phyloP scores from a whole-genome alignment of 1,140 invertebrate genomes.

The Radopholus similis region DNA sequence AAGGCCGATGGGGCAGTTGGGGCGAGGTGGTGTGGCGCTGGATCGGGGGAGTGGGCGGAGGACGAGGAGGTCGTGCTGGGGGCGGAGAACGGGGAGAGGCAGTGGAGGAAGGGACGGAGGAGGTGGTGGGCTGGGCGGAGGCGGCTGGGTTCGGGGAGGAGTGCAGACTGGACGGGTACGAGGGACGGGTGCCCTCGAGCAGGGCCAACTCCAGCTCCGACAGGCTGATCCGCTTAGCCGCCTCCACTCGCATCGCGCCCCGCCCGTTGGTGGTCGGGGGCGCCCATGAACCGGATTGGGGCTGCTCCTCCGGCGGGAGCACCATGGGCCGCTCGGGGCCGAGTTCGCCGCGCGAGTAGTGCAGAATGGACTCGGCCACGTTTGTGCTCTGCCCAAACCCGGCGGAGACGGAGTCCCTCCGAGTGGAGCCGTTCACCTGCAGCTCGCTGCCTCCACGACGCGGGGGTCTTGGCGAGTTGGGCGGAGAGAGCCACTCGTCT shows the following conservation, averaged over 20 bases:
- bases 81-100: neutral
- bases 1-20: neutral
- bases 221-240: neutral
- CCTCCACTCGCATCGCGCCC: neutral
- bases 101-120: neutral
- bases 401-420: neutral
- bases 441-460: neutral
- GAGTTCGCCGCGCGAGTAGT: slow-evolving; percentile 3
- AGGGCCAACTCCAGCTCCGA: slow-evolving; percentile 7
- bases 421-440: neutral
- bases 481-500: neutral
- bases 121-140: neutral
- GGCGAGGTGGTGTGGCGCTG: neutral
- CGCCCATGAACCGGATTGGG: neutral
- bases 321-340: slow-evolving; percentile 3
- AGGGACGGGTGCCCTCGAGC: neutral
- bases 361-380: neutral
- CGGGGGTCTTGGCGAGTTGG: neutral
- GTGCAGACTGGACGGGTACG: neutral
- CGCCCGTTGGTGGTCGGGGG: neutral
- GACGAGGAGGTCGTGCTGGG: neutral
- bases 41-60: neutral
- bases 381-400: neutral
- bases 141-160: neutral
- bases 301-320: neutral